phyloP scores from a whole-genome alignment of 1,140 invertebrate genomes.

The Calosoma granatense region DNA sequence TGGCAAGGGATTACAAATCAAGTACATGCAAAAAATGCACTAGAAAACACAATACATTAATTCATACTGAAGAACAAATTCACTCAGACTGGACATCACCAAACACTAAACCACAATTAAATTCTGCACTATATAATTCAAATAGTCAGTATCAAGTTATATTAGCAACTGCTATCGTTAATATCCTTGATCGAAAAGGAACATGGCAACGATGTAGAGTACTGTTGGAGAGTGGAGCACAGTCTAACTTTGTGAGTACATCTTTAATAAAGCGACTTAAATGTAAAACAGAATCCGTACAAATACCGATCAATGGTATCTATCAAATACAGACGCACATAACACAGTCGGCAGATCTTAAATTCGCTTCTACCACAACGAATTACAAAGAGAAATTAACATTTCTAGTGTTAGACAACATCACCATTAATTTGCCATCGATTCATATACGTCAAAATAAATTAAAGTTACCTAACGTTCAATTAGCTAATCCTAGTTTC shows the following conservation, averaged over 20 bases:
- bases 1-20: not conserved
- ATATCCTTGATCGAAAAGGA: too few relatives aligned
- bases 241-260: too few relatives aligned
- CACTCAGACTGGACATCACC: not conserved
- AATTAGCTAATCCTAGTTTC: slow-evolving; percentile 25
- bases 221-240: too few relatives aligned
- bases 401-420: slow-evolving; percentile 12
- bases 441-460: not conserved
- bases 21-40: not conserved
- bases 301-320: too few relatives aligned
- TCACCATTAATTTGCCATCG: slow-evolving; percentile 6
- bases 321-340: not conserved
- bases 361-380: not conserved
- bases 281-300: too few relatives aligned
- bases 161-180: too few relatives aligned
- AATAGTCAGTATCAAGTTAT: too few relatives aligned
- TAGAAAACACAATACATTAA: not conserved
- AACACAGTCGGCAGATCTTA: not conserved
- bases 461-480: slow-evolving; percentile 10
- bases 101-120: slow-evolving; percentile 8
- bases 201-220: too few relatives aligned
- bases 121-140: too few relatives aligned
- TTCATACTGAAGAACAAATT: slow-evolving; percentile 5
- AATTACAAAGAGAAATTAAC: not conserved
- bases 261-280: too few relatives aligned